Evolutionary conservation across 1,140 invertebrate genomes (phyloP), one percentile per base, ranked within the genome.

Genomic region (Drosophila tristis): DNA sequence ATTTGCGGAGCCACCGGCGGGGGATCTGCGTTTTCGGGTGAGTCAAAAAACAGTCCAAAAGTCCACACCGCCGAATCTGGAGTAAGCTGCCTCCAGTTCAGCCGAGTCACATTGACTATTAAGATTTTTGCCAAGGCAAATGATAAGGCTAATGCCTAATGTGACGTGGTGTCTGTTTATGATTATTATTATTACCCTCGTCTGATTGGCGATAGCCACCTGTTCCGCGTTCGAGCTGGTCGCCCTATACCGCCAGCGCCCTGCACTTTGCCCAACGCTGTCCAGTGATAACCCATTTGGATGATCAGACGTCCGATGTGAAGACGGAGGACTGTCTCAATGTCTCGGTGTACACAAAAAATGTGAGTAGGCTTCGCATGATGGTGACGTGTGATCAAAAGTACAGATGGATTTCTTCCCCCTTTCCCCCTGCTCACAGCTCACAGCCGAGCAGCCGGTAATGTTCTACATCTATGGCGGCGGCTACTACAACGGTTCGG

Each of bases 381-480:
- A 23, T 4, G 7, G 15, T 13, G n/a, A 15, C 31, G 16, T 5
- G 26, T 29, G 5, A 6, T 20, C 20, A 11, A 11, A 13, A 8
- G 0, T 45, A n/a, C 0, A 15, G n/a, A 8, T 23, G 25, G 11
- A 23, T 45, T 44, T 15, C 16, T n/a, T 16, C 13, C 48, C 13
- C 9, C 4, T 6, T 51, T 20, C 56, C 6, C 42, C 16, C 16
- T 16, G n/a, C 16, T 16, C 16, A n/a, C 25, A 91, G 90, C 58
- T 91, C 0, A 74, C 72, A 9, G 74, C 53, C 5, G 64, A 57
- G 20, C 75, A 73, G 42, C 90, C 91, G 4, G 91, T 92, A 1
- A 92, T 92, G 90, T 81, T 92, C 23, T 92, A 92, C 55, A 74
- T 92, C 23, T 91, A 92, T 42, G 91, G 92, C 63, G 72, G 93